phyloP scores from a whole-genome alignment of 2,797 vertebrate species.

The Lophotriccus pileatus region DNA sequence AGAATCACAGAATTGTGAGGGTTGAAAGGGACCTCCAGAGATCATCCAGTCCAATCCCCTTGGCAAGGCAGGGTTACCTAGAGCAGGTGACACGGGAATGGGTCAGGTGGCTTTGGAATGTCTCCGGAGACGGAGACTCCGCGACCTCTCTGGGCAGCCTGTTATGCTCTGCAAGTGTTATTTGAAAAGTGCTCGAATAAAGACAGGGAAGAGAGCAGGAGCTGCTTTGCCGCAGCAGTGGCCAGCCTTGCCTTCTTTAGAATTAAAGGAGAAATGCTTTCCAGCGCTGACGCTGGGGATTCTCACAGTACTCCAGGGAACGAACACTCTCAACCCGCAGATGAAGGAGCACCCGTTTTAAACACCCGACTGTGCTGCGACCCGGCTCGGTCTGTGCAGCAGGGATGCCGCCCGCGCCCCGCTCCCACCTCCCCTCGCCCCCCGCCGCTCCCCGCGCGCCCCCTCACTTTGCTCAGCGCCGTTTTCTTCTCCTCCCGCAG shows the following conservation, averaged over 20 bases:
- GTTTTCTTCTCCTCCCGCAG: constrained; percentile 44
- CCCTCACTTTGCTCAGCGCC: constrained; percentile 44
- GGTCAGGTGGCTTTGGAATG: background rate
- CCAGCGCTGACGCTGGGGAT: background rate
- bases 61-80: background rate
- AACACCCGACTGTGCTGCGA: background rate
- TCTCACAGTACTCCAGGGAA: background rate
- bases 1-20: background rate
- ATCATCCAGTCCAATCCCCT: too few species aligned
- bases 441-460: background rate
- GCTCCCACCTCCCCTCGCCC: background rate
- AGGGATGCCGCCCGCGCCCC: background rate
- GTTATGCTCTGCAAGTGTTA: background rate
- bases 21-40: background rate
- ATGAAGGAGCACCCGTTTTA: too few species aligned
- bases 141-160: background rate
- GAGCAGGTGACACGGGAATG: background rate
- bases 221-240: background rate
- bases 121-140: background rate
- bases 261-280: background rate
- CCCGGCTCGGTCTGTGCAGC: fast-evolving
- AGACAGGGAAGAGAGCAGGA: background rate
- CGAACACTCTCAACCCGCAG: background rate
- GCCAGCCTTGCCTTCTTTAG: background rate
- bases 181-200: background rate